Percentiles rank a stretch among this genome's conserved stretches.
These are phyloP conservation scores for Sturmia bella DNA, from an alignment of 2,888 invertebrate genomes.

Conservation along the genomic window DNA sequence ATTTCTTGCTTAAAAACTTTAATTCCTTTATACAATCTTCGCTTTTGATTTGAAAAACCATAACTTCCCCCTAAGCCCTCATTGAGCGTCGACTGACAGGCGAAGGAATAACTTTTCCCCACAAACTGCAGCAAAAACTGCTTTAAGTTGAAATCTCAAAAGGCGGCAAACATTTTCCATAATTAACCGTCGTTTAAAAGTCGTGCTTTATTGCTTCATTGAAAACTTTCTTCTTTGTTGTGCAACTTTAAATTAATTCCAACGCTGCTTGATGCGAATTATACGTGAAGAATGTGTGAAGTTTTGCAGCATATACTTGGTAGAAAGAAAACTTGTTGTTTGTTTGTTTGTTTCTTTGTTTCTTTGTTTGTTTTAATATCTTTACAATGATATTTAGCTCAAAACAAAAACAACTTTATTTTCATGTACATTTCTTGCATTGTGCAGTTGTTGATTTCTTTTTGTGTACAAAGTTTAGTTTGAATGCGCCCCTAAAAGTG, in stretches of 20 bases:
- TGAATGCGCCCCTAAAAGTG: not conserved
- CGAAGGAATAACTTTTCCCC: not conserved
- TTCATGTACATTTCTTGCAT: not conserved
- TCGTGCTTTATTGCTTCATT: constrained; percentile 52
- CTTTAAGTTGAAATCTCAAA: constrained; percentile 13
- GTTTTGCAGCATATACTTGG: not conserved
- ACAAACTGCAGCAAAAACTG: not conserved
- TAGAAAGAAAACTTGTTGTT: not conserved
- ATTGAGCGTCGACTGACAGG: too few relatives aligned
- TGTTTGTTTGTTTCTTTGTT: not conserved
- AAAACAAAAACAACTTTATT: not conserved
- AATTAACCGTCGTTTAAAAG: constrained; percentile 50
- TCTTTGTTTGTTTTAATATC: too few relatives aligned
- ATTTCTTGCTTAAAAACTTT: too few relatives aligned
- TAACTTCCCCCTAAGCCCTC: too few relatives aligned
- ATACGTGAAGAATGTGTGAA: not conserved
- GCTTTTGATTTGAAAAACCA: too few relatives aligned
- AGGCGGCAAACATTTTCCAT: constrained; percentile 25
- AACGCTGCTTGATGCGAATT: constrained; percentile 15
- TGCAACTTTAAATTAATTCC: constrained; percentile 51
- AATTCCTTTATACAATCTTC: too few relatives aligned
- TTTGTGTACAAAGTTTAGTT: not conserved
- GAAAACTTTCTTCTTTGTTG: constrained; percentile 34
- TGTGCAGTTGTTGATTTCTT: not conserved
- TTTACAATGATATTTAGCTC: not conserved